phyloP scores from a whole-genome alignment of 1,140 invertebrate genomes.

The Temnothorax nylanderi region DNA sequence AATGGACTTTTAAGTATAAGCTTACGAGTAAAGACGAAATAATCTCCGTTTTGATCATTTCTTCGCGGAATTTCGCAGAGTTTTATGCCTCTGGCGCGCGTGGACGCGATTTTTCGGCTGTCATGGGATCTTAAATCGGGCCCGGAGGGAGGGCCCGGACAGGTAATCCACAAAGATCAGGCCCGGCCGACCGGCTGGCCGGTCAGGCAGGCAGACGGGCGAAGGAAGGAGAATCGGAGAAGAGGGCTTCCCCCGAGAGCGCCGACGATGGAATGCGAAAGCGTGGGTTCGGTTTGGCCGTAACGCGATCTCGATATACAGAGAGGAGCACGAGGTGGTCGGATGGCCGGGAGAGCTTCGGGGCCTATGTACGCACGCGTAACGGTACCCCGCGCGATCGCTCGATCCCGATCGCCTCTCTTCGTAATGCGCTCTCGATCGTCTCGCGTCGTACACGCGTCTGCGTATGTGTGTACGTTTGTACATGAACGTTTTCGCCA shows the following conservation, averaged over 20 bases:
- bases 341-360: conserved; percentile 23
- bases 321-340: not conserved
- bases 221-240: conserved; percentile 29
- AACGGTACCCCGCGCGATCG: conserved; percentile 64
- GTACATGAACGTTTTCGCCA: conserved; percentile 48
- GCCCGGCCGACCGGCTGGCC: not conserved
- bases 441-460: not conserved
- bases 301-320: conserved; percentile 73
- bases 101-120: conserved; percentile 39
- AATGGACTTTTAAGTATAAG: not conserved
- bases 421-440: conserved; percentile 43
- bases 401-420: conserved; percentile 42
- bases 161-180: conserved; percentile 66
- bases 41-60: not conserved
- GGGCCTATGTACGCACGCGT: conserved; percentile 50
- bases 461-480: not conserved
- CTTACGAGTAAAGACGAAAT: not conserved
- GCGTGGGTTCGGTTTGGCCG: conserved; percentile 73
- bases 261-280: conserved; percentile 71
- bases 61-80: not conserved
- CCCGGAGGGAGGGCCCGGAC: not conserved
- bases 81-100: conserved; percentile 8
- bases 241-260: conserved; percentile 42
- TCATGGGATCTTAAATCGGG: conserved; percentile 38
- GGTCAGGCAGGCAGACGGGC: not conserved